Base-by-base conservation (phyloP, 2,888 invertebrate genomes). In the Lepeophtheirus nordmannii region DNA sequence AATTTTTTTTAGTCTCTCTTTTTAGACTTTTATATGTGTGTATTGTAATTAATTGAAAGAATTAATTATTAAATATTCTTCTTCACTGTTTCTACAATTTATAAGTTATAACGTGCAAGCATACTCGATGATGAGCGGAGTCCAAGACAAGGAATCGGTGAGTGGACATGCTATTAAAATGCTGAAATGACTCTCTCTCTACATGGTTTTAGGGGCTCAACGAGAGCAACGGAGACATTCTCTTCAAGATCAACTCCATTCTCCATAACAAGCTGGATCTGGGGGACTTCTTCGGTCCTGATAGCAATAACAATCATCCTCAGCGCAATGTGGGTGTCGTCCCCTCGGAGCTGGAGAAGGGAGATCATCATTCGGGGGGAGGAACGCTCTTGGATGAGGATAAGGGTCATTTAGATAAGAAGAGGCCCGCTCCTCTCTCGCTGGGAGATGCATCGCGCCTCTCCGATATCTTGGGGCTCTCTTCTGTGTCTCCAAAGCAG, bases 191-290 rank as follows among this genome's bases (percentile, higher is more conserved):
- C 30, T 30, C 30, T 30, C 7, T 30, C 53, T 46, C 53, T 46
- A n/a, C 53, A n/a, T 46, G 10, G 41, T 10, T 46, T 5, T 46
- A 46, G 53, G 17, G 53, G 3, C 53, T 46, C n/a, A 17, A 17
- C 8, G 53, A 46, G 14, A 71, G 68, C 62, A 74, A 73, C 66
- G 66, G 72, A 62, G 76, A 76, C 63, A 72, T 76, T 53, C 73
- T 75, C 68, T 73, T 74, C 67, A 71, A 73, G 37, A 74, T 77
- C 67, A 76, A 75, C 71, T 74, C 75, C 56, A 72, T 76, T 69
- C 71, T 77, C 62, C 75, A 76, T 68, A 75, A 75, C 70, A 72
- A 74, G 1, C 69, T 75, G 17, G 76, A 76, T 66, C 68, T 75
- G 30, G 70, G 71, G 37, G 72, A 70, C 63, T 64, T 73, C 3